phyloP scores from a whole-genome alignment of 2,888 invertebrate genomes.

The Lycaena phlaeas region DNA sequence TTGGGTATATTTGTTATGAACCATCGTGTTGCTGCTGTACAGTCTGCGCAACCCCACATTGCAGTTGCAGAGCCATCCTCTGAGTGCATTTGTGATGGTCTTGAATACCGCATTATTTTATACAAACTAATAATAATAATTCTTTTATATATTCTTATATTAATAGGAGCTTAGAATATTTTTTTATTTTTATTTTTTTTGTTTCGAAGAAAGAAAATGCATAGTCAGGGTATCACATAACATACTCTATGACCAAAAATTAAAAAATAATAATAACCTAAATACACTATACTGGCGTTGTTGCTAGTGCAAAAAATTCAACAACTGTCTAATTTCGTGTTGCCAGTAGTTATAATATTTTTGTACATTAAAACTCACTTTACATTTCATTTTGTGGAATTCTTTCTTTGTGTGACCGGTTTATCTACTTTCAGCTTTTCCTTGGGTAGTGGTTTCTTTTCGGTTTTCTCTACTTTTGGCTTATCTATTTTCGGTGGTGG shows the following conservation, averaged over 20 bases:
- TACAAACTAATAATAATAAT: constrained; percentile 10
- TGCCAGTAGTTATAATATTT: constrained; percentile 11
- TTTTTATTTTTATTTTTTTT: constrained; percentile 13
- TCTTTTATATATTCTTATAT: constrained; percentile 6
- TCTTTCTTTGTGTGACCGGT: constrained; percentile 37
- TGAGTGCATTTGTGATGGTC: background rate
- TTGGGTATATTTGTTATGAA: no score
- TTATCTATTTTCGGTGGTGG: constrained; percentile 24
- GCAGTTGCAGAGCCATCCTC: no score
- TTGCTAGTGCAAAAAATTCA: constrained; percentile 10
- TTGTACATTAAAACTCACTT: constrained; percentile 16
- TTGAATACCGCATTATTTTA: constrained; percentile 7
- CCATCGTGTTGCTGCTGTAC: no score
- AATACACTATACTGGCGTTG: constrained; percentile 6
- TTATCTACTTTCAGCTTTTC: constrained; percentile 22
- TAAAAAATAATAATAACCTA: constrained; percentile 6
- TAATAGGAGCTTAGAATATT: constrained; percentile 13
- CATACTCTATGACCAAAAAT: constrained; percentile 7
- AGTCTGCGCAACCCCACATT: no score
- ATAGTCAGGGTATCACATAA: constrained; percentile 15
- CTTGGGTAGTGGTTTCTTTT: constrained; percentile 19
- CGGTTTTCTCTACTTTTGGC: constrained; percentile 16
- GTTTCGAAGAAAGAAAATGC: constrained; percentile 14
- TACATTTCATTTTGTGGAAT: constrained; percentile 43
- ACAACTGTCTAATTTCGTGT: background rate